Evolutionary conservation across 2,113 vertebrate species (phyloP).

Genomic region (Glaucomys volans): DNA sequence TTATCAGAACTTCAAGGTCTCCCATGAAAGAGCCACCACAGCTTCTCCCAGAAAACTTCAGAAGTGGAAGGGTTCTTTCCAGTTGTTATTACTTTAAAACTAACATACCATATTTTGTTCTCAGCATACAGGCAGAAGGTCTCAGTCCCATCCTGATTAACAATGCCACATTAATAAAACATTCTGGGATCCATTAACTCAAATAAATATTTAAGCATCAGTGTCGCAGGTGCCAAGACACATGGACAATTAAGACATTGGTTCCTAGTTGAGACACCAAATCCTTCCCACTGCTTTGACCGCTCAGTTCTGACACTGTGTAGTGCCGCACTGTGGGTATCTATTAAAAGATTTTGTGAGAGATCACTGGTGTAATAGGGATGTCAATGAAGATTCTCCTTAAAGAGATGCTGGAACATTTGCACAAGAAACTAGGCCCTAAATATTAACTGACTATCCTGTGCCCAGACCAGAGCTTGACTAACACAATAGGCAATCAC

Average conservation of each 20-base stretch:
- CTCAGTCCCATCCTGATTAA: conserved; percentile 18
- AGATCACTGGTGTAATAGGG: background rate
- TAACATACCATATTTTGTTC: background rate
- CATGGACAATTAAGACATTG: background rate
- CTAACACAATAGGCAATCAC: background rate
- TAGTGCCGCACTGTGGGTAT: background rate
- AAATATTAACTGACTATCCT: background rate
- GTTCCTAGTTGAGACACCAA: background rate
- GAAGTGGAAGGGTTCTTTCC: background rate
- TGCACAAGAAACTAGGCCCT: background rate
- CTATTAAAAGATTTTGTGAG: background rate
- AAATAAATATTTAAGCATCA: conserved; percentile 63
- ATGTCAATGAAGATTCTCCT: background rate
- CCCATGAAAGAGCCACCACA: too few species aligned
- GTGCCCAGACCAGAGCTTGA: background rate
- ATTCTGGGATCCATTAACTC: conserved; percentile 36
- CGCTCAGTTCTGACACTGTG: background rate
- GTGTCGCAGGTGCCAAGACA: background rate
- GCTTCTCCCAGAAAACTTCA: background rate
- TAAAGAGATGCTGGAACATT: background rate
- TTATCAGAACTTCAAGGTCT: background rate
- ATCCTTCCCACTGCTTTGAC: background rate
- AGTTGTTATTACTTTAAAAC: background rate
- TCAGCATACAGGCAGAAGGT: background rate
- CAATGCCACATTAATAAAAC: conserved; percentile 50